Percentiles rank a stretch among this genome's conserved stretches.
Evolutionary conservation across 2,888 invertebrate genomes (phyloP).

Genomic region (Volucella bombylans): DNA sequence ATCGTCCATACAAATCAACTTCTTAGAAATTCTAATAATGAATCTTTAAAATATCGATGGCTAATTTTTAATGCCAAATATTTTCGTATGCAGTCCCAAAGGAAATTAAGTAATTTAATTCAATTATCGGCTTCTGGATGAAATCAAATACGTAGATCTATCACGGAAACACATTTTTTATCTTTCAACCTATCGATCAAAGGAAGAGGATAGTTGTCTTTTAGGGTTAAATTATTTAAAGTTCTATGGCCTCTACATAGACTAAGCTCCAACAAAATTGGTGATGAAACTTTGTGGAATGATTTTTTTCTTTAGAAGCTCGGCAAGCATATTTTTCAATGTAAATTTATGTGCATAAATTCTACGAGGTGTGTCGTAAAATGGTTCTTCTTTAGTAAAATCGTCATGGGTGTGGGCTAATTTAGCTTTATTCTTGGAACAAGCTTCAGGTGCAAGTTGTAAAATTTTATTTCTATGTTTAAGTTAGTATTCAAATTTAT

Average conservation of each 20-base stretch:
- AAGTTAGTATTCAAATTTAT: conserved; percentile 5
- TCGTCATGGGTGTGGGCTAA: too few species aligned
- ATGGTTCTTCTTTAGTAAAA: conserved; percentile 20
- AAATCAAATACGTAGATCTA: too few species aligned
- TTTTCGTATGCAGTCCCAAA: too few species aligned
- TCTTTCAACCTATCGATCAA: conserved; percentile 10
- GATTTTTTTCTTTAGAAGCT: too few species aligned
- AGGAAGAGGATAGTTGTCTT: conserved; percentile 50
- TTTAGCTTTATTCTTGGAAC: not conserved
- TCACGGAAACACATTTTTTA: conserved; percentile 65
- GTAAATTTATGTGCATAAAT: too few species aligned
- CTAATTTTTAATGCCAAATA: conserved; percentile 13
- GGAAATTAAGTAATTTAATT: too few species aligned
- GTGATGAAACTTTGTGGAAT: too few species aligned
- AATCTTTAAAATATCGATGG: conserved; percentile 13
- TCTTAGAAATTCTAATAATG: conserved; percentile 37
- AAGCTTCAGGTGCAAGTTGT: conserved; percentile 13
- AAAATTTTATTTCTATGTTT: conserved; percentile 12
- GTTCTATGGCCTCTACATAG: conserved; percentile 34
- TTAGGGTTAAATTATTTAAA: conserved; percentile 39
- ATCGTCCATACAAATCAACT: conserved; percentile 56
- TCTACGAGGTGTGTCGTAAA: conserved; percentile 27
- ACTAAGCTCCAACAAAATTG: too few species aligned
- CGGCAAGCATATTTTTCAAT: too few species aligned
- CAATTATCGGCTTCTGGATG: too few species aligned